Evolutionary conservation across 2,888 invertebrate species (phyloP), one percentile per base, ranked within the genome.

Genomic region (Eupithecia dodoneata): DNA sequence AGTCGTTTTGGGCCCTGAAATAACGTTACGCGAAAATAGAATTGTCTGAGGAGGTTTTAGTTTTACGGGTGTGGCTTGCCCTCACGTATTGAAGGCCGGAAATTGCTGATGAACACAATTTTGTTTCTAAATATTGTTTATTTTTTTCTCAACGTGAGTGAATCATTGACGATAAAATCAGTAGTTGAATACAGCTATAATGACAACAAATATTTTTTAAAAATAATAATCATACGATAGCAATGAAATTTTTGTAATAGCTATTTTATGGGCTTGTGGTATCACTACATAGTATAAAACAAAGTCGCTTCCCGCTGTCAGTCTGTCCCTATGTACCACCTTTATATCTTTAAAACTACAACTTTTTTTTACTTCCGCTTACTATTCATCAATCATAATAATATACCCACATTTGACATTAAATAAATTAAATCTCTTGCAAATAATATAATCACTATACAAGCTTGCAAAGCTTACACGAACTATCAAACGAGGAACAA

Each of bases 401-500:
- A 30, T 55, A 15, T 15, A 49, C 47, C n/a, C 1, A 9, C 55
- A n/a, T 18, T 52, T 52, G 5, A 59, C 9, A 59, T 59, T 59
- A 18, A 59, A 59, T 3, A 18, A 63, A 63, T 12, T 30, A 30
- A 63, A 12, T 30, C 10, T 7, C 10, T 63, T 30, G 18, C 63
- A 59, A 59, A 10, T 18, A 18, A 18, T 10, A 12, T 30, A 42
- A 15, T 42, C 3, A 4, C 15, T 7, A 41, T 66, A 4, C 65
- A 73, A 79, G 75, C 78, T 81, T 81, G 76, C 77, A 72, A 80
- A 83, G 84, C 82, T 81, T 71, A 81, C 81, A 81, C 81, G 85
- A 86, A 85, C 81, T 84, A 87, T 87, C 84, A 85, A 83, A 76
- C 78, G 83, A 83, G 85, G 86, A 88, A 87, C 85, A 87, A 88